Evolutionary conservation across 2,888 invertebrate genomes (phyloP).

Genomic region (Drosophila nr. perissopoda): DNA sequence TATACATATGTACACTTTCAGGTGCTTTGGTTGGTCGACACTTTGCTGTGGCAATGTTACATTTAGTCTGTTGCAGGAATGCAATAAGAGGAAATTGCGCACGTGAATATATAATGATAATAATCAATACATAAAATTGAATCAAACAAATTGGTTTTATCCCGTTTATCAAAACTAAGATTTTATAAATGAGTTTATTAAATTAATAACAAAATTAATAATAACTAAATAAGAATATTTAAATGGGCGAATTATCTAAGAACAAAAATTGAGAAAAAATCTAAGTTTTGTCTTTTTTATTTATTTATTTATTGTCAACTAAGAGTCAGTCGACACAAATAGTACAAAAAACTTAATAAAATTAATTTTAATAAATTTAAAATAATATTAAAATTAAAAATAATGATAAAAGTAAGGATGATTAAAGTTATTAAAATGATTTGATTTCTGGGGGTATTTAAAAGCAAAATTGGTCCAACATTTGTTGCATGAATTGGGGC

Average conservation of each 20-base stretch:
- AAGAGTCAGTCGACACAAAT: too few species aligned
- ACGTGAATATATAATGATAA: neutral
- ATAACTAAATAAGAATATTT: neutral
- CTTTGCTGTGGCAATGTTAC: neutral
- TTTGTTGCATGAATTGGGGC: too few species aligned
- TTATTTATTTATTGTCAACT: too few species aligned
- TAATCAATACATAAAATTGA: neutral
- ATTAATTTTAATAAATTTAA: too few species aligned
- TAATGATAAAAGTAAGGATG: too few species aligned
- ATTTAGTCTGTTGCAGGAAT: constrained; percentile 28
- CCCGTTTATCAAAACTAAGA: neutral
- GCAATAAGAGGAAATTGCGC: neutral
- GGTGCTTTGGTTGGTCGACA: constrained; percentile 11
- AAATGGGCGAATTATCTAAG: neutral
- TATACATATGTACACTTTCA: neutral
- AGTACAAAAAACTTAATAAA: too few species aligned
- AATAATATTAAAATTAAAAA: too few species aligned
- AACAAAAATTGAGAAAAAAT: neutral
- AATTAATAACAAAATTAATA: neutral
- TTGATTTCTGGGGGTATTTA: too few species aligned
- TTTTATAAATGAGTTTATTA: neutral
- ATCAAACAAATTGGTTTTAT: neutral
- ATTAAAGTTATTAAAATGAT: too few species aligned
- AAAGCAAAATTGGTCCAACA: too few species aligned
- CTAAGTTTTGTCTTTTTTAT: too few species aligned